Evolutionary conservation across 2,113 vertebrate genomes (phyloP), one percentile per base, ranked within the genome.

Genomic region (Carettochelys insculpta): DNA sequence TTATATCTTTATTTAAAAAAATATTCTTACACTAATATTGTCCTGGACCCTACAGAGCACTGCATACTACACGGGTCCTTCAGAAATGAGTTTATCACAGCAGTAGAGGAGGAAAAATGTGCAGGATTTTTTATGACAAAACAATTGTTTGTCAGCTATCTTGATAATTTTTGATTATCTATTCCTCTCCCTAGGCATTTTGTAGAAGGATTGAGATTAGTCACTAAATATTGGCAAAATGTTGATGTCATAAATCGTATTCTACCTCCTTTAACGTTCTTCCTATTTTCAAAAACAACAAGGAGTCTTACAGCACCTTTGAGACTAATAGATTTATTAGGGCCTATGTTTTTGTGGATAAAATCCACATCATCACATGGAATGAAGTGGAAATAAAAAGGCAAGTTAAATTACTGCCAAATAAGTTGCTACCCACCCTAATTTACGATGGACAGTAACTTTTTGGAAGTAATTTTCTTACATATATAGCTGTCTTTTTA

Each of bases 141-240:
- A 90, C 83, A 82, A 93, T 90, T 92, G 22, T 41, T 86, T 54
- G 81, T 93, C 76, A 65, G 84, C 50, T 89, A 0, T 82, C 43
- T 50, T 41, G 41, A 43, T 17, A 61, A 61, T 61, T 61, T 31
- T 13, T 31, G 34, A 68, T 77, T 12, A 58, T 61, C 1, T 0
- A 9, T 34, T 61, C 16, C 34, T 61, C 29, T 61, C 9, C 22
- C 25, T n/a, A n/a, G 85, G 38, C 13, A 4, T 48, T 48, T 10
- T 51, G 43, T 61, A n/a, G 85, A 80, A 82, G 22, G 6, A 22
- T 41, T 3, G 3, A 77, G 65, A 68, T 53, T 43, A 87, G 14
- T 54, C 77, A 14, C 80, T 43, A 22, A 27, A 56, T 81, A 65
- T 82, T 73, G 86, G 8, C 54, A 52, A 50, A 0, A 38, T 86